These are phyloP conservation scores for Saguinus midas DNA, from an alignment of 2,113 vertebrate genomes.

Conservation along the genomic window DNA sequence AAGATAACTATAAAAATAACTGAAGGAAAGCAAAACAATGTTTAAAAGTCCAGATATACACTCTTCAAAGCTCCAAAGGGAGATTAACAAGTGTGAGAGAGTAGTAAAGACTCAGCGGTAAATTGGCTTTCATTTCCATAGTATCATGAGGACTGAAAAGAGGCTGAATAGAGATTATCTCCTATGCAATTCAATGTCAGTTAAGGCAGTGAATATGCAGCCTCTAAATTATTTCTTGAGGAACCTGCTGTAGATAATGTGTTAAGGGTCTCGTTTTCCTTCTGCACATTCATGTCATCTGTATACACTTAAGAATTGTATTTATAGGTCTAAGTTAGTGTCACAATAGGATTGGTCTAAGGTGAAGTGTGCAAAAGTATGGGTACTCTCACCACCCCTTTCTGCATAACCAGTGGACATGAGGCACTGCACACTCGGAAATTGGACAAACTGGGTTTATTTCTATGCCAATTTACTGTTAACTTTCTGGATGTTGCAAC, in stretches of 20 bases:
- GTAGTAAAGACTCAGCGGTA: not conserved
- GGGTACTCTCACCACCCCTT: not conserved
- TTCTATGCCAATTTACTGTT: not conserved
- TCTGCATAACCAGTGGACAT: not conserved
- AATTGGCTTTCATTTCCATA: not conserved
- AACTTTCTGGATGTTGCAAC: conserved; percentile 13
- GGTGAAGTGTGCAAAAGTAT: not conserved
- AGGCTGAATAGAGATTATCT: not conserved
- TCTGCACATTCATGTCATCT: not conserved
- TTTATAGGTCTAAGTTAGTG: not conserved
- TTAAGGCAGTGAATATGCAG: not conserved
- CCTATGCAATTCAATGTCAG: not conserved
- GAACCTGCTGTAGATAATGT: not conserved
- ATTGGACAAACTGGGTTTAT: not conserved
- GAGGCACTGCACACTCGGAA: not conserved
- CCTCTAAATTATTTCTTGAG: not conserved
- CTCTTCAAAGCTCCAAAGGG: not conserved
- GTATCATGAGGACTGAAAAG: conserved; percentile 12
- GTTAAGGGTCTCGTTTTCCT: not conserved
- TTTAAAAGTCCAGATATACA: not conserved
- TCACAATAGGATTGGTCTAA: not conserved
- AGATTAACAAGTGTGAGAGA: not conserved
- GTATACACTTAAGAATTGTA: not conserved
- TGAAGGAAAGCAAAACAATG: not conserved
- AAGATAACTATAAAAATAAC: not conserved